A percentile compares a stretch with the other conserved stretches of the same genome.
phyloP scores from a whole-genome alignment of 2,797 vertebrate genomes.

The Brotula barbata region DNA sequence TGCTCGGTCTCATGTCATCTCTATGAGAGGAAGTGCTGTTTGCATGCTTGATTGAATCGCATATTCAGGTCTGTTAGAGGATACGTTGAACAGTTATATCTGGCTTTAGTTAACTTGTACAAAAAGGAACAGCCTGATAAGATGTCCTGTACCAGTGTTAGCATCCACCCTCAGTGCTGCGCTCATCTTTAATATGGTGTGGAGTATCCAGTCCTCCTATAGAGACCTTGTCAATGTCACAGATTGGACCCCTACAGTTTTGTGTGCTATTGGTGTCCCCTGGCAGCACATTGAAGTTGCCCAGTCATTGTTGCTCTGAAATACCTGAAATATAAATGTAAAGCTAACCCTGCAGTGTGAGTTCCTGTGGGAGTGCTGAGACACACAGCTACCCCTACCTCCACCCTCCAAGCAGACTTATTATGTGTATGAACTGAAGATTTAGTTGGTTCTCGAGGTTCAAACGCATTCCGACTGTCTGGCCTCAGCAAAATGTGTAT shows the following conservation, averaged over 20 bases:
- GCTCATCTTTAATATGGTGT: not conserved
- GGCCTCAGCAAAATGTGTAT: not conserved
- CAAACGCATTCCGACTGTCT: constrained; percentile 20
- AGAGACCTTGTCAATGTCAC: constrained; percentile 26
- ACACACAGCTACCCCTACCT: constrained; percentile 8
- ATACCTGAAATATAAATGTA: constrained; percentile 52
- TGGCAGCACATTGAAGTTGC: constrained; percentile 29
- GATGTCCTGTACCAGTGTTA: not conserved
- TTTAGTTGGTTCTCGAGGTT: constrained; percentile 41
- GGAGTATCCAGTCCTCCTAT: not conserved
- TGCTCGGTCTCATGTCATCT: no score
- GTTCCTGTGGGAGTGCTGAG: constrained; percentile 47
- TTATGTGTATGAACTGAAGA: constrained; percentile 23
- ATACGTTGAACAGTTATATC: no score
- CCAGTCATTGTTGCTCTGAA: constrained; percentile 31
- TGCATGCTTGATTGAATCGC: no score
- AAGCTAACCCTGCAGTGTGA: constrained; percentile 37
- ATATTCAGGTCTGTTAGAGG: no score
- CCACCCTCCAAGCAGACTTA: constrained; percentile 11
- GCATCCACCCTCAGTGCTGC: not conserved
- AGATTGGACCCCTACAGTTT: constrained; percentile 25
- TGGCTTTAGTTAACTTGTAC: no score
- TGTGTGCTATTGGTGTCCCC: constrained; percentile 25
- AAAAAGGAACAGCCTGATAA: constrained; percentile 7
- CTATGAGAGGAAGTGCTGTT: no score